phyloP scores from a whole-genome alignment of 1,140 invertebrate genomes.

The Physella acuta region DNA sequence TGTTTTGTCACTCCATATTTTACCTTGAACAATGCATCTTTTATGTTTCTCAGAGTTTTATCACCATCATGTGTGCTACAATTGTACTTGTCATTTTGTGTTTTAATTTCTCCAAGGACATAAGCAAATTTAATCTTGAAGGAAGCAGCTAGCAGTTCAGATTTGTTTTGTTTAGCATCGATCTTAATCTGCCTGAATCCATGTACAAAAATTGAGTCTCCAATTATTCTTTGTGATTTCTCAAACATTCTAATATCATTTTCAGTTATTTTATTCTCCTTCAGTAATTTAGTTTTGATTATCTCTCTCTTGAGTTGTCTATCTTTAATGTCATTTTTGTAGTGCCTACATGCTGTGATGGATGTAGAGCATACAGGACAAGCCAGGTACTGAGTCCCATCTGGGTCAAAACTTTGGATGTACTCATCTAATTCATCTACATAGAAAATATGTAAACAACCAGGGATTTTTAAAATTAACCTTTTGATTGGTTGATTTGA shows the following conservation, averaged over 20 bases:
- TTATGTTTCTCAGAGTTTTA: background rate
- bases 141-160: background rate
- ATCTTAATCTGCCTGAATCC: background rate
- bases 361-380: background rate
- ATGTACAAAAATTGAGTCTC: background rate
- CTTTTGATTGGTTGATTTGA: background rate
- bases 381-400: background rate
- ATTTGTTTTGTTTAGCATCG: background rate
- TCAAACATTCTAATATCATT: background rate
- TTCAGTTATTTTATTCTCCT: background rate
- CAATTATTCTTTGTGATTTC: background rate
- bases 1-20: background rate
- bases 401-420: background rate
- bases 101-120: background rate
- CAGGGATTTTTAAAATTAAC: background rate
- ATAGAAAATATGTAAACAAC: slow-evolving; percentile 1
- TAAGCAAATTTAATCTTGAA: slow-evolving; percentile 7
- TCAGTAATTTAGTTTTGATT: background rate
- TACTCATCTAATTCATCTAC: slow-evolving; percentile 6
- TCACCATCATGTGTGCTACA: too few relatives aligned
- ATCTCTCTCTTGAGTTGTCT: background rate
- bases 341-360: background rate
- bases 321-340: background rate
- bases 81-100: background rate
- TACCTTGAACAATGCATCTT: background rate